Percentiles rank a stretch among this genome's conserved stretches.
These are phyloP conservation scores for Drosophila pseudotakahashii DNA, from an alignment of 2,888 invertebrate species.

Conservation along the genomic window DNA sequence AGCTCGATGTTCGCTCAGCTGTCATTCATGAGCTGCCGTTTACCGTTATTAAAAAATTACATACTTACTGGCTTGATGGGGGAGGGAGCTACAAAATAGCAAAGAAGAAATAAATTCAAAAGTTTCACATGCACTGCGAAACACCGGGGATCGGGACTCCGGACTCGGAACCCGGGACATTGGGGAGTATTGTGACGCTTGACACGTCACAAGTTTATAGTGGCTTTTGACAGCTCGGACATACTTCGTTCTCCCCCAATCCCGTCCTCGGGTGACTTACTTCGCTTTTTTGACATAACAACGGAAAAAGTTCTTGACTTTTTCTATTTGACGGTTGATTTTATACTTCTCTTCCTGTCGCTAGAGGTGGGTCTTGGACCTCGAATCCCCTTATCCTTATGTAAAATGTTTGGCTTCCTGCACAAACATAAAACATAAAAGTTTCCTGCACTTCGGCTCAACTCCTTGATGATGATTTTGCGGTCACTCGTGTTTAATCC, in stretches of 20 bases:
- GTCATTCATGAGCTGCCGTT: conserved; percentile 76
- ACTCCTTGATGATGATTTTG: conserved; percentile 81
- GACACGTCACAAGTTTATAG: conserved; percentile 83
- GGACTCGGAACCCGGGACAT: conserved; percentile 24
- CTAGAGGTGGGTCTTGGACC: conserved; percentile 1
- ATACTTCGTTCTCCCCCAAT: conserved; percentile 56
- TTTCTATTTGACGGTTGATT: conserved; percentile 47
- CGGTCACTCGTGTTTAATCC: conserved; percentile 83
- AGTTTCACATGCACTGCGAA: conserved; percentile 63
- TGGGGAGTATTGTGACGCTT: conserved; percentile 72
- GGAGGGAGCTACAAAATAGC: conserved; percentile 32
- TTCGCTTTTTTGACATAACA: conserved; percentile 35
- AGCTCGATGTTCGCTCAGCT: conserved; percentile 66
- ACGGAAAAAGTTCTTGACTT: conserved; percentile 43
- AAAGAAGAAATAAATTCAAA: conserved; percentile 67
- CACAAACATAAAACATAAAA: conserved; percentile 7
- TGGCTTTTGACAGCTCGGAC: conserved; percentile 83
- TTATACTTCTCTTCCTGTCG: conserved; percentile 17
- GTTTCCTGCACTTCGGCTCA: conserved; percentile 46
- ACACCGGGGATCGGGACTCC: background rate
- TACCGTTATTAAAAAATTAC: conserved; percentile 79
- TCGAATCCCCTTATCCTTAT: background rate
- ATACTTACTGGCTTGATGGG: conserved; percentile 42
- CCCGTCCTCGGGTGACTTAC: conserved; percentile 10
- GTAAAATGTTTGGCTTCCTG: conserved; percentile 11